Evolutionary conservation across 2,113 vertebrate species (phyloP).

Genomic region (Capricornis sumatraensis): DNA sequence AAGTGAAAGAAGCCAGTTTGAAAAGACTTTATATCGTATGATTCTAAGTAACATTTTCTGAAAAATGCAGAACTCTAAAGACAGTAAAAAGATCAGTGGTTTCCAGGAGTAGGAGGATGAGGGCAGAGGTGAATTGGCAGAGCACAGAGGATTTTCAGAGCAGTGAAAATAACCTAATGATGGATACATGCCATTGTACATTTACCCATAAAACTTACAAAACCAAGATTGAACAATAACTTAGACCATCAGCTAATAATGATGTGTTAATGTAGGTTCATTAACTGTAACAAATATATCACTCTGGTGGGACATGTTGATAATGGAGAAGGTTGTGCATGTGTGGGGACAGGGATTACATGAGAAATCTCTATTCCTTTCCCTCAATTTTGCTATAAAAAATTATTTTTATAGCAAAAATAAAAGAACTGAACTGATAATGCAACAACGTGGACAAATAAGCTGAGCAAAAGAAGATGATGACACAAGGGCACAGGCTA

Average conservation of each 20-base stretch:
- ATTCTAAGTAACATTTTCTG: background rate
- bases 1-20: background rate
- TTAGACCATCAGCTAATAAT: background rate
- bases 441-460: background rate
- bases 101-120: background rate
- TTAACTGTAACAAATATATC: background rate
- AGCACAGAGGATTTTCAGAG: background rate
- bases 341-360: background rate
- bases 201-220: background rate
- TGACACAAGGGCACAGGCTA: background rate
- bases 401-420: background rate
- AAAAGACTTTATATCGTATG: background rate
- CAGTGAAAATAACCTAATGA: background rate
- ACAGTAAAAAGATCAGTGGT: background rate
- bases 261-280: background rate
- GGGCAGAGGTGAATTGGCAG: background rate
- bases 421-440: background rate
- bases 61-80: background rate
- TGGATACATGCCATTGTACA: background rate
- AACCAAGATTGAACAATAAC: background rate
- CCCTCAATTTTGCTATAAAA: background rate
- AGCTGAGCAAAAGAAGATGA: background rate
- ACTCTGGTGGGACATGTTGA: background rate
- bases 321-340: background rate
- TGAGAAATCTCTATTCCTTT: background rate